Evolutionary conservation across 2,797 vertebrate genomes (phyloP).

Genomic region (Emydoidea blandingii): DNA sequence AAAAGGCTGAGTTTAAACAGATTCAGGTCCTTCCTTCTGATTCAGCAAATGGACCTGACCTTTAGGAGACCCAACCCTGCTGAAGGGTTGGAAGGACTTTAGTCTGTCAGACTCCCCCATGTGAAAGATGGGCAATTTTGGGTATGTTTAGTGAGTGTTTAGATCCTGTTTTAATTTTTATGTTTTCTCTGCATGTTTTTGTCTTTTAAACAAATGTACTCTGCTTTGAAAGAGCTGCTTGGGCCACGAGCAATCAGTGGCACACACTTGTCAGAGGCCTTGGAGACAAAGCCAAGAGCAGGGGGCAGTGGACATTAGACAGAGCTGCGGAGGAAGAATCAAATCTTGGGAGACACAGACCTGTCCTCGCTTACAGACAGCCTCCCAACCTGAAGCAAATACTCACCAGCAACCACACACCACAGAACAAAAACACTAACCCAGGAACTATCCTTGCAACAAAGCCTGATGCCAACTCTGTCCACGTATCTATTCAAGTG

Average conservation of each 20-base stretch:
- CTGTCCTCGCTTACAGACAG: too few species aligned
- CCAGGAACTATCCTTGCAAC: too few species aligned
- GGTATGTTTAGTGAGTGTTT: not conserved
- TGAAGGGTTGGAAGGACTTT: not conserved
- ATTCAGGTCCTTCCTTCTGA: not conserved
- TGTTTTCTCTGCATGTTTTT: too few species aligned
- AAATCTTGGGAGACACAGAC: too few species aligned
- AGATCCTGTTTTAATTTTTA: not conserved
- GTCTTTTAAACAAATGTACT: too few species aligned
- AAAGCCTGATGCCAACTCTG: too few species aligned
- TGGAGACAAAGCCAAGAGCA: not conserved
- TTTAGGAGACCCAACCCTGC: not conserved
- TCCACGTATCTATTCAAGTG: too few species aligned
- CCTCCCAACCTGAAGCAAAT: too few species aligned
- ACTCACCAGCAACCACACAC: too few species aligned
- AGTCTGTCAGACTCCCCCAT: not conserved
- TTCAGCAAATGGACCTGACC: not conserved
- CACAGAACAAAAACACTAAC: too few species aligned
- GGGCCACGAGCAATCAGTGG: too few species aligned
- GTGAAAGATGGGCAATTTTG: not conserved
- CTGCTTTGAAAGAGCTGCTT: too few species aligned
- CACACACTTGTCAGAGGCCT: not conserved
- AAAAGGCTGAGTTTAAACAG: not conserved
- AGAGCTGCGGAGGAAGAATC: not conserved
- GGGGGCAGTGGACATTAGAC: not conserved